These are phyloP conservation scores for Drosophila niveifrons DNA, from an alignment of 2,888 invertebrate genomes.

Conservation along the genomic window DNA sequence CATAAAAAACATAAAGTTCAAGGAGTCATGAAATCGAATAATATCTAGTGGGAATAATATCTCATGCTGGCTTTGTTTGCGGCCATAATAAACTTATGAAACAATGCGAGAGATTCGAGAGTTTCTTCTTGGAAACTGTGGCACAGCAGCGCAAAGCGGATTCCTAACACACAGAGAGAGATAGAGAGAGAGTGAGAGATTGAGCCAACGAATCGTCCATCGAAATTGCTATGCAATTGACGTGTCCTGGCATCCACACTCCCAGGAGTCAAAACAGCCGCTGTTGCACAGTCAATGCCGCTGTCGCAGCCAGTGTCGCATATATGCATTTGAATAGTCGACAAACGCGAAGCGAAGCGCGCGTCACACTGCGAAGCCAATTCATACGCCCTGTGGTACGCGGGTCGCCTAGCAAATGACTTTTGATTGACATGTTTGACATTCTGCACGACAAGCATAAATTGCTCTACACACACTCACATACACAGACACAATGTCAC, in stretches of 20 bases:
- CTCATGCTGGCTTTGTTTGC: neutral
- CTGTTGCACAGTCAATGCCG: slow-evolving; percentile 18
- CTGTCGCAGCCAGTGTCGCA: slow-evolving; percentile 16
- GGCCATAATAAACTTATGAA: slow-evolving; percentile 21
- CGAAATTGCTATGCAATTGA: slow-evolving; percentile 67
- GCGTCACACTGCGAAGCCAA: slow-evolving; percentile 37
- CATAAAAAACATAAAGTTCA: slow-evolving; percentile 6
- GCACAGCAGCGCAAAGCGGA: slow-evolving; percentile 27
- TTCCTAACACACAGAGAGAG: slow-evolving; percentile 23
- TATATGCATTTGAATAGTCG: slow-evolving; percentile 23
- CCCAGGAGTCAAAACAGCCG: slow-evolving; percentile 29
- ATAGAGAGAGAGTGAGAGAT: too few species aligned
- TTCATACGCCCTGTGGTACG: slow-evolving; percentile 59
- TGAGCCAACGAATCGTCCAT: slow-evolving; percentile 32
- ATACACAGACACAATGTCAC: neutral
- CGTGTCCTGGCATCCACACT: slow-evolving; percentile 48
- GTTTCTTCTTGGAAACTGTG: neutral
- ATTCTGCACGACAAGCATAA: slow-evolving; percentile 77
- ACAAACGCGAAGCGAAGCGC: slow-evolving; percentile 15
- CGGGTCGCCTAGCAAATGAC: slow-evolving; percentile 66
- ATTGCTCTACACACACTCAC: slow-evolving; percentile 50
- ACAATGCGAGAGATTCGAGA: slow-evolving; percentile 19
- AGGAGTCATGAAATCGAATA: slow-evolving; percentile 16
- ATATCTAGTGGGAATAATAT: slow-evolving; percentile 8
- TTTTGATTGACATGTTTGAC: slow-evolving; percentile 81